Percentiles rank a stretch among this genome's conserved stretches.
Evolutionary conservation across 1,140 invertebrate species (phyloP).

Genomic region (Glomeris maerens): DNA sequence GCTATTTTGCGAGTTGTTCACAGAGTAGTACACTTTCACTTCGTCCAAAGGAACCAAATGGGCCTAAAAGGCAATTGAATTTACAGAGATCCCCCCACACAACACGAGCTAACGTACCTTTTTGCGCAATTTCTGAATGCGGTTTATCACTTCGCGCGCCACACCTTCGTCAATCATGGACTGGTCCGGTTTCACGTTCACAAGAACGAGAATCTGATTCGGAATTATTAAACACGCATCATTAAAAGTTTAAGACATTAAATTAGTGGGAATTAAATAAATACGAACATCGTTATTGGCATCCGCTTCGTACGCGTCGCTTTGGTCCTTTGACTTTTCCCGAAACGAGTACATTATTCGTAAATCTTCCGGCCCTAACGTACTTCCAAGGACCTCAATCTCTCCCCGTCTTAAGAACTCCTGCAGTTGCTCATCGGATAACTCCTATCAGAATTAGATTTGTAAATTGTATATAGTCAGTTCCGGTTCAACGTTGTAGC

Average conservation of each 20-base stretch:
- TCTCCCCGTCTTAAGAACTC: slow-evolving; percentile 54
- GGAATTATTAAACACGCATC: background rate
- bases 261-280: slow-evolving; percentile 5
- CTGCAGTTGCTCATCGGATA: slow-evolving; percentile 67
- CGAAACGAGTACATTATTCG: slow-evolving; percentile 63
- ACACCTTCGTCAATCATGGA: slow-evolving; percentile 81
- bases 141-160: slow-evolving; percentile 87
- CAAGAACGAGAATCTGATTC: slow-evolving; percentile 45
- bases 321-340: slow-evolving; percentile 41
- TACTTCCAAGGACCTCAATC: slow-evolving; percentile 57
- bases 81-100: background rate
- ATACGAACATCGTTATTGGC: slow-evolving; percentile 58
- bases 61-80: slow-evolving; percentile 35
- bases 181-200: slow-evolving; percentile 53
- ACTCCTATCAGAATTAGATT: slow-evolving; percentile 27
- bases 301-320: slow-evolving; percentile 70
- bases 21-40: slow-evolving; percentile 66
- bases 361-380: slow-evolving; percentile 63
- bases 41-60: slow-evolving; percentile 81
- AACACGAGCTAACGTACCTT: slow-evolving; percentile 36
- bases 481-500: background rate
- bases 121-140: slow-evolving; percentile 93
- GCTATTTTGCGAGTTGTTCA: slow-evolving; percentile 25
- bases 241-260: background rate
- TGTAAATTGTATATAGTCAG: background rate